Evolutionary conservation across 2,888 invertebrate species (phyloP), one percentile per base, ranked within the genome.

Genomic region (Troglohyphantes excavatus): DNA sequence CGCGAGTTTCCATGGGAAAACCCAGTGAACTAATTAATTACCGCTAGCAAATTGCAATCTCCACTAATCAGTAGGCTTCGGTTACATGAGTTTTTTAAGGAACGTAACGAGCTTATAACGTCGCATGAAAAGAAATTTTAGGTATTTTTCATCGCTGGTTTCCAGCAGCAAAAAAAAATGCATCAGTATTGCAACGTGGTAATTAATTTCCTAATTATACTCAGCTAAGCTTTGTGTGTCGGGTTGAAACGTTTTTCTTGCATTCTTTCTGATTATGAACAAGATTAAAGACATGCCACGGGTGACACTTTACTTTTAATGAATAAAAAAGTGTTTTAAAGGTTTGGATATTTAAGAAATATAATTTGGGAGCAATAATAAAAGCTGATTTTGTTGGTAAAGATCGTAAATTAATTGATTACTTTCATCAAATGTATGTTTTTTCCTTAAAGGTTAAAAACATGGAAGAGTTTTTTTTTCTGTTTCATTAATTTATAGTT

Each of bases 161-260:
- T 27, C n/a, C 13, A 23, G 72, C 9, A 43, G 7, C 23, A 13
- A 23, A 46, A 72, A 68, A 68, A 72, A 72, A 19, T 43, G 46
- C n/a, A 46, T 23, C 19, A 17, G 11, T 33, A 53, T 59, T 29
- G 19, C 21, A 11, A 29, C 29, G 13, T 2, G 75, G 17, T 75
- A 75, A 75, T 75, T 75, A 75, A 75, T 75, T 75, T 75, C 75
- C 59, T 75, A 75, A 75, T 75, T 59, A 75, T 59, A 19, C 72
- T 72, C 17, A 11, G 33, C 19, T 29, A 17, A n/a, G 26, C 29
- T 75, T 29, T 59, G 29, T 75, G 53, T 23, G 33, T n/a, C n/a
- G 1, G 72, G 43, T 17, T 5, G 59, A 59, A 75, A 59, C 29
- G 27, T 46, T 39, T n/a, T 75, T 59, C 46, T 75, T 19, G 29